phyloP scores from a whole-genome alignment of 2,113 vertebrate genomes.

The Ptilorrhoa leucosticta region DNA sequence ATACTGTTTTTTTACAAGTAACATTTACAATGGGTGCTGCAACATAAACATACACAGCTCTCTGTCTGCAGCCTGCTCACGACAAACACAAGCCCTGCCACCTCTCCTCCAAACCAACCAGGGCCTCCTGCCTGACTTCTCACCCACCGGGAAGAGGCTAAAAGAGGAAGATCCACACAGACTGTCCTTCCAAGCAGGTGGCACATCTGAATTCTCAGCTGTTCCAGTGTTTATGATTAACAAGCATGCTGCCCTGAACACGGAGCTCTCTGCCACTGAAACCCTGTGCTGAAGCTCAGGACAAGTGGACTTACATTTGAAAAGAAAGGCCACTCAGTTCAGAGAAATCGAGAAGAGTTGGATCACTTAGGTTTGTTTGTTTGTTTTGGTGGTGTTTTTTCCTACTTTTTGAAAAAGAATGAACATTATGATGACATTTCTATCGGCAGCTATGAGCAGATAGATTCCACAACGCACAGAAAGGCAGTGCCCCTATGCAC shows the following conservation, averaged over 20 bases:
- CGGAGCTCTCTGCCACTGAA: not conserved
- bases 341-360: not conserved
- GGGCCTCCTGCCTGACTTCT: not conserved
- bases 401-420: not conserved
- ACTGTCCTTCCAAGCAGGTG: constrained; percentile 35
- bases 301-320: not conserved
- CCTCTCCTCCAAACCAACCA: not conserved
- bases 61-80: not conserved
- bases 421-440: not conserved
- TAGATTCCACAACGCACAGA: not conserved
- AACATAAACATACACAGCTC: not conserved
- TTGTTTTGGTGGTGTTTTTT: not conserved
- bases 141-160: not conserved
- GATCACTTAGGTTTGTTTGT: not conserved
- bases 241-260: not conserved
- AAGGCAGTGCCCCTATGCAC: not conserved
- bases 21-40: not conserved
- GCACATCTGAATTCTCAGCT: constrained; percentile 6
- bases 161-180: not conserved
- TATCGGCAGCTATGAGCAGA: not conserved
- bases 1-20: not conserved
- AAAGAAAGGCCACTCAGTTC: not conserved
- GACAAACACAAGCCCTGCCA: not conserved
- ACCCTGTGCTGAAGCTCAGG: not conserved
- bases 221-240: constrained; percentile 26